These are phyloP conservation scores for Musca domestica DNA, from an alignment of 1,140 invertebrate species.

Conservation along the genomic window DNA sequence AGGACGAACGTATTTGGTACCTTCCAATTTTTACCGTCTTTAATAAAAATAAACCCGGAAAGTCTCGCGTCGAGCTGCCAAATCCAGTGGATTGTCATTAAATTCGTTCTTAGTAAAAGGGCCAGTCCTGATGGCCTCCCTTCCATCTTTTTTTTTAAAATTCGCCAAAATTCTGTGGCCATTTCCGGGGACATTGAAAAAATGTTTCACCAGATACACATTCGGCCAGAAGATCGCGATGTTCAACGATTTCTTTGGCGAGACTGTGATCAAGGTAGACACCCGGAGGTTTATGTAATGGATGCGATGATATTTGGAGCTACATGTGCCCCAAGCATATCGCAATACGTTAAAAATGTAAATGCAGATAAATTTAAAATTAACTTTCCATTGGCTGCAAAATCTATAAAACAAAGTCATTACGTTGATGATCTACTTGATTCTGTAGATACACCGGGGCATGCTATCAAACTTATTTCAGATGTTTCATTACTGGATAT, in stretches of 20 bases:
- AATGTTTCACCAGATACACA: no score
- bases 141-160: background rate
- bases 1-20: background rate
- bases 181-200: background rate
- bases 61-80: background rate
- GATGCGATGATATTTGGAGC: no score
- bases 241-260: background rate
- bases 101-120: background rate
- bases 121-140: background rate
- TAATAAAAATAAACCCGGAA: background rate
- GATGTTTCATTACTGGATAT: no score
- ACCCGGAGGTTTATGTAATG: no score
- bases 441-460: background rate
- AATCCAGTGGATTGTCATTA: background rate
- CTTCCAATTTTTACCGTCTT: slow-evolving; percentile 1
- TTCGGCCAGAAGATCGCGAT: no score
- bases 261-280: no score
- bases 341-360: background rate
- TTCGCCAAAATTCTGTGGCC: background rate
- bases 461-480: no score
- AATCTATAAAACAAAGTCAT: background rate
- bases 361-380: background rate
- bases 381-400: no score
- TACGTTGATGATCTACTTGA: background rate
- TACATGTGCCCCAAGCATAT: background rate